These are phyloP conservation scores for Brachyhypopomus gauderio DNA, from an alignment of 2,113 vertebrate genomes.

Conservation along the genomic window DNA sequence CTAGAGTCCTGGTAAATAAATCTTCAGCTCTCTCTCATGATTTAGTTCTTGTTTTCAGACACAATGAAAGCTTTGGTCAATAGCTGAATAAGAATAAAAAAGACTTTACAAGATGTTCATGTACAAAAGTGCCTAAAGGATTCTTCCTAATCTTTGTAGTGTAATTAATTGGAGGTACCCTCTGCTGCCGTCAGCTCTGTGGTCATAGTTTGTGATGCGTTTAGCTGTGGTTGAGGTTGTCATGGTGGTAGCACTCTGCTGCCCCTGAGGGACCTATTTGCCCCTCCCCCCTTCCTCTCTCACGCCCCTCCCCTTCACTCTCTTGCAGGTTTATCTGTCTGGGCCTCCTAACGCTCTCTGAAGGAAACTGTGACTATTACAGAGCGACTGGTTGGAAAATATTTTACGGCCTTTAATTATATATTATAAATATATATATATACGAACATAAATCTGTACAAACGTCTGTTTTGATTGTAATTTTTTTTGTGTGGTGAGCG, in stretches of 20 bases:
- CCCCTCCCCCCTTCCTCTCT: not conserved
- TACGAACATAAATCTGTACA: conserved; percentile 60
- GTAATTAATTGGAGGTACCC: conserved; percentile 2
- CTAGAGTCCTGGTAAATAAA: conserved; percentile 64
- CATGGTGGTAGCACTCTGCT: not conserved
- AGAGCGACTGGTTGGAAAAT: conserved; percentile 65
- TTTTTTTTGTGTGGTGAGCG: not conserved
- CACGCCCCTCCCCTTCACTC: not conserved
- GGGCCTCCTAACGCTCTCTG: conserved; percentile 52
- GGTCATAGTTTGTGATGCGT: not conserved
- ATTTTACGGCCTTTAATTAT: conserved; percentile 79
- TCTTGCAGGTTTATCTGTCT: conserved; percentile 61
- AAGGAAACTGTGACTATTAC: conserved; percentile 73
- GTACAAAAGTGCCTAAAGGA: not conserved
- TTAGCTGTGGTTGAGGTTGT: not conserved
- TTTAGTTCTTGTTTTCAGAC: conserved; percentile 6
- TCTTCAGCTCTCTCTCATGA: not conserved
- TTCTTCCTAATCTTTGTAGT: not conserved
- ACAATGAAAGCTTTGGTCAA: not conserved
- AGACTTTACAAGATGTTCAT: not conserved
- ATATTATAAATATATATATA: conserved; percentile 62
- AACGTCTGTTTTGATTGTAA: conserved; percentile 43
- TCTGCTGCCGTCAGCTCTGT: not conserved
- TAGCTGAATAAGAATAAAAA: not conserved
- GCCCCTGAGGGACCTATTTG: not conserved